Conservation (phyloP, 2,113 vertebrate genomes). For the Antechinus flavipes region DNA sequence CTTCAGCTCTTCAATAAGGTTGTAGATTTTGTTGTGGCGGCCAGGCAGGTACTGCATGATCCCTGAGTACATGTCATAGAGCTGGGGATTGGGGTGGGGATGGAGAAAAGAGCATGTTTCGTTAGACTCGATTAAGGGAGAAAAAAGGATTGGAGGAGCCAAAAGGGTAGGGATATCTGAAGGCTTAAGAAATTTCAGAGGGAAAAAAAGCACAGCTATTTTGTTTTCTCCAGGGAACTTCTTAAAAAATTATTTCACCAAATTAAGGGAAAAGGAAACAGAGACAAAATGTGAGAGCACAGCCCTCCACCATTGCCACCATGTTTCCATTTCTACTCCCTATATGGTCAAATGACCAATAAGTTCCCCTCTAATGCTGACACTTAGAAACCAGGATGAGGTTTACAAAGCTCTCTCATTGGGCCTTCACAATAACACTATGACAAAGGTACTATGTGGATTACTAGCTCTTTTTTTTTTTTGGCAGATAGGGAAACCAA, state of each 20-base stretch:
- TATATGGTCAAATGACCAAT: background rate
- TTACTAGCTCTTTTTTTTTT: background rate
- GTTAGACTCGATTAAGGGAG: background rate
- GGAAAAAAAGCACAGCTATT: background rate
- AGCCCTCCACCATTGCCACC: background rate
- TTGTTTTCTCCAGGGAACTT: background rate
- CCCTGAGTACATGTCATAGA: constrained; percentile 88
- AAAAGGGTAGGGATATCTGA: background rate
- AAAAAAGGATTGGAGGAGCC: background rate
- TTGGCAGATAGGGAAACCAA: background rate
- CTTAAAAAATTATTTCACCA: background rate
- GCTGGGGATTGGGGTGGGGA: constrained; percentile 72
- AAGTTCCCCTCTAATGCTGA: background rate
- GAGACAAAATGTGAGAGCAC: background rate
- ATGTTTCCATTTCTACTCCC: background rate
- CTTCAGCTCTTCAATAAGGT: constrained; percentile 78
- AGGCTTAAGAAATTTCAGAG: background rate
- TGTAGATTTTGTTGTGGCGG: constrained; percentile 80
- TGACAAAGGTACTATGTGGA: background rate
- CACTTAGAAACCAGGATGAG: background rate
- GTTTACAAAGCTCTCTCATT: background rate
- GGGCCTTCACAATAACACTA: background rate
- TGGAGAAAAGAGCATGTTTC: background rate
- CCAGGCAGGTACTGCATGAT: constrained; percentile 86
- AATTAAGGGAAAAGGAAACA: background rate